Conservation (phyloP, 2,888 invertebrate genomes). For the Altica lythri region DNA sequence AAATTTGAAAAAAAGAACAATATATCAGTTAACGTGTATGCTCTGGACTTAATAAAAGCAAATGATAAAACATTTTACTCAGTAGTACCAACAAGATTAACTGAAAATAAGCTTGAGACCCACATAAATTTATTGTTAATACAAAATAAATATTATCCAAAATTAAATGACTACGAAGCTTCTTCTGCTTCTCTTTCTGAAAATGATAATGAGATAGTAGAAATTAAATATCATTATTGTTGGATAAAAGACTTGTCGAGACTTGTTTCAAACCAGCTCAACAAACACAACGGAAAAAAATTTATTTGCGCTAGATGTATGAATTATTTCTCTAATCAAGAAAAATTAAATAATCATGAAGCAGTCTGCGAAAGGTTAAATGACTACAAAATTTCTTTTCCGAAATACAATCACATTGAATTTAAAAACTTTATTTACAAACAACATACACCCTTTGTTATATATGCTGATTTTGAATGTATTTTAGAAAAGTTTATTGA, state of each 20-base stretch:
- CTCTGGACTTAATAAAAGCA: slow-evolving; percentile 1
- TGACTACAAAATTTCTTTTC: background rate
- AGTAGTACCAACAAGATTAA: background rate
- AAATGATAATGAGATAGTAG: background rate
- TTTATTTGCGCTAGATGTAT: slow-evolving; percentile 9
- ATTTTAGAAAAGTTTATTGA: background rate
- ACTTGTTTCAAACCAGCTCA: background rate
- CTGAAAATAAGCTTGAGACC: background rate
- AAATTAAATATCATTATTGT: slow-evolving; percentile 4
- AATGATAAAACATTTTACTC: background rate
- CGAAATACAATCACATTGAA: slow-evolving; percentile 14
- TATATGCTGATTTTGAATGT: slow-evolving; percentile 37
- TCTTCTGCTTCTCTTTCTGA: no score
- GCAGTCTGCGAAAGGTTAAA: background rate
- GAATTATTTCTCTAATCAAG: slow-evolving; percentile 4
- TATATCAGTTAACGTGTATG: slow-evolving; percentile 9
- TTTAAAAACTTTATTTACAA: slow-evolving; percentile 23
- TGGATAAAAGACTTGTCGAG: slow-evolving; percentile 9
- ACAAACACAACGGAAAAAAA: background rate
- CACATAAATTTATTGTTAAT: slow-evolving; percentile 9
- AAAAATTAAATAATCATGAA: slow-evolving; percentile 5
- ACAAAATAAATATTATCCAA: background rate
- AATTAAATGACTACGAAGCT: background rate
- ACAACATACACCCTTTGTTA: slow-evolving; percentile 24
- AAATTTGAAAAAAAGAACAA: slow-evolving; percentile 12